Conservation (phyloP, 2,797 vertebrate genomes). For the Lutjanus campechanus region DNA sequence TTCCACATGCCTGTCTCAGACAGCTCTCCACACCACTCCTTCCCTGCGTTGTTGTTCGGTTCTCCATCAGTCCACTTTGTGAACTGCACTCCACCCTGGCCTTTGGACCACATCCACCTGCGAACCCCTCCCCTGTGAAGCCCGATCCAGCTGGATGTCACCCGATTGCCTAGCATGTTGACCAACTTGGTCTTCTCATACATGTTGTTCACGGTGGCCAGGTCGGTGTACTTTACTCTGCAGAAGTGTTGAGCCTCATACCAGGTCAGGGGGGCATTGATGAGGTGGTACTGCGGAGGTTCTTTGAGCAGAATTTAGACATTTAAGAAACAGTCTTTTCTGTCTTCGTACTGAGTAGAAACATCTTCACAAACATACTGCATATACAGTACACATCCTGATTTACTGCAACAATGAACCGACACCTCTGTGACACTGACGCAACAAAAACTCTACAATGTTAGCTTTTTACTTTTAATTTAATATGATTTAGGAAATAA, state of each 20-base stretch:
- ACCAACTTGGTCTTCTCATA: not conserved
- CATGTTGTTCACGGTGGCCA: constrained; percentile 52
- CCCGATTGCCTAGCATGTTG: not conserved
- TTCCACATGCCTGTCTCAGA: fast-evolving
- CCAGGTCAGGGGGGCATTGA: constrained; percentile 48
- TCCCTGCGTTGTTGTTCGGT: fast-evolving
- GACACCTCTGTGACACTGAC: not conserved
- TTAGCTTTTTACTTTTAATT: not conserved
- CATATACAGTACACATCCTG: no score
- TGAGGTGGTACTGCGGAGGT: constrained; percentile 28
- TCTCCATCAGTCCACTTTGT: fast-evolving
- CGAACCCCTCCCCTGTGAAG: not conserved
- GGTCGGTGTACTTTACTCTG: constrained; percentile 51
- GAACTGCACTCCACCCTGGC: not conserved
- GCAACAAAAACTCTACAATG: not conserved
- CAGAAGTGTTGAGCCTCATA: constrained; percentile 63
- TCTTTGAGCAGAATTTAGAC: constrained; percentile 1
- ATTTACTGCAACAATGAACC: not conserved
- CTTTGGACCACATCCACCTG: constrained; percentile 58
- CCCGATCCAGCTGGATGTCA: constrained; percentile 55
- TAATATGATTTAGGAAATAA: not conserved
- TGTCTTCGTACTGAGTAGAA: no score
- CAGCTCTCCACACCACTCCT: constrained; percentile 9
- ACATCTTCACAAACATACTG: no score
- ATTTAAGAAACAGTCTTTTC: no score